Percentiles rank a stretch among this genome's conserved stretches.
phyloP scores from a whole-genome alignment of 2,888 invertebrate species.

The Isoperla grammatica region DNA sequence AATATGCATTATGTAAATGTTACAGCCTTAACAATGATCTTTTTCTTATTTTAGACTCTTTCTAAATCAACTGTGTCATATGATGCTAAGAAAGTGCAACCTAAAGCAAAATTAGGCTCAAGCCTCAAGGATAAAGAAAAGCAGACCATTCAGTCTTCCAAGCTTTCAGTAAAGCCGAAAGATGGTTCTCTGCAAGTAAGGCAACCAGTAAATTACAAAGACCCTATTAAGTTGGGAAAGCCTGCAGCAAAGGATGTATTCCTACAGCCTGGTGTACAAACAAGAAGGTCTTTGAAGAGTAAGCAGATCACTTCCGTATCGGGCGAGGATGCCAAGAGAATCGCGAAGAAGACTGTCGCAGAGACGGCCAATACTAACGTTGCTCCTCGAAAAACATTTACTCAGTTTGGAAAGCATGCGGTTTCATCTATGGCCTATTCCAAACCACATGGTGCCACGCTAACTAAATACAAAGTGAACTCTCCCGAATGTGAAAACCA shows the following conservation, averaged over 20 bases:
- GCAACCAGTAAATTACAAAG: background rate
- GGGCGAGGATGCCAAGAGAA: slow-evolving; percentile 38
- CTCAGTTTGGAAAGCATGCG: background rate
- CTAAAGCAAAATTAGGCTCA: too few species aligned
- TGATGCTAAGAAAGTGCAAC: too few species aligned
- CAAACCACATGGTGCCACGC: background rate
- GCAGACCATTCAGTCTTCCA: too few species aligned
- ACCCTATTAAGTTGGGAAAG: background rate
- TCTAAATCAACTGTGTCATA: too few species aligned
- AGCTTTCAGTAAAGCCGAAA: too few species aligned
- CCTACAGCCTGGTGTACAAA: too few species aligned
- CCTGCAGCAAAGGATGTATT: background rate
- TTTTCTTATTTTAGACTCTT: too few species aligned
- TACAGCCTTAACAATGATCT: too few species aligned
- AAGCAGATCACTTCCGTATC: slow-evolving; percentile 28
- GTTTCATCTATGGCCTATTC: background rate
- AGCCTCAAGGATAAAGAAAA: too few species aligned
- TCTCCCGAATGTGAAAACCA: background rate
- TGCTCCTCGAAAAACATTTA: background rate
- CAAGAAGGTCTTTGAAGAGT: background rate
- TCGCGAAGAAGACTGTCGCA: slow-evolving; percentile 30
- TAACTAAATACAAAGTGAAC: background rate
- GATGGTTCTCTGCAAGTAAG: too few species aligned
- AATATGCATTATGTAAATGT: too few species aligned
- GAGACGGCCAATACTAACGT: slow-evolving; percentile 39